Evolutionary conservation across 2,888 invertebrate genomes (phyloP), one percentile per base, ranked within the genome.

Genomic region (Apamea anceps): DNA sequence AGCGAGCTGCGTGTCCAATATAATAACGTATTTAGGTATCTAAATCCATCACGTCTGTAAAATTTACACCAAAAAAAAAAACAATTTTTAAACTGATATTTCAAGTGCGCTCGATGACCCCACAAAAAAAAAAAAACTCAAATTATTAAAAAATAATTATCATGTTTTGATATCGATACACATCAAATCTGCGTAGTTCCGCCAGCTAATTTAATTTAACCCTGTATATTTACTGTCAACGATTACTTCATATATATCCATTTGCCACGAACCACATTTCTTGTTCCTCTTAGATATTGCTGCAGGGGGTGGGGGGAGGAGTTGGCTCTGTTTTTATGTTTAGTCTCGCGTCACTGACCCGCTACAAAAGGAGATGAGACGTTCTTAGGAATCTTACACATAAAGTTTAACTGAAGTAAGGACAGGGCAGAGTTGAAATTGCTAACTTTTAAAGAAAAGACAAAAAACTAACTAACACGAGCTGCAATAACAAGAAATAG

Each of bases 341-440:
- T 80, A 57, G 75, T 80, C 71, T 79, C 89, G 80, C 85, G 75
- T 87, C 82, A 87, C 65, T 89, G 88, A 80, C 85, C 80, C 70
- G 77, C 37, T 57, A 76, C 65, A 75, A 73, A 32, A 75, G 74
- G 51, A 81, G 79, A 82, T 82, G 83, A 73, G 77, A 75, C 7
- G 21, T 45, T 63, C 42, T 79, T 72, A 86, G 72, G 77, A 72
- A 72, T 66, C 80, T 57, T 79, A 37, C 37, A 83, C 87, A 87
- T 62, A 10, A 66, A 63, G 13, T 12, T 65, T 51, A 18, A 18
- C 42, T n/a, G 8, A 54, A 78, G 13, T 48, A 62, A 28, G 8
- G n/a, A 25, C 21, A 48, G 21, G 1, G 6, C 2, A 13, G 15
- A 45, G 21, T 48, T 73, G 28, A 54, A 0, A 28, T 25, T 37